Evolutionary conservation across 2,113 vertebrate species (phyloP), one percentile per base, ranked within the genome.

Genomic region (Micromys minutus): DNA sequence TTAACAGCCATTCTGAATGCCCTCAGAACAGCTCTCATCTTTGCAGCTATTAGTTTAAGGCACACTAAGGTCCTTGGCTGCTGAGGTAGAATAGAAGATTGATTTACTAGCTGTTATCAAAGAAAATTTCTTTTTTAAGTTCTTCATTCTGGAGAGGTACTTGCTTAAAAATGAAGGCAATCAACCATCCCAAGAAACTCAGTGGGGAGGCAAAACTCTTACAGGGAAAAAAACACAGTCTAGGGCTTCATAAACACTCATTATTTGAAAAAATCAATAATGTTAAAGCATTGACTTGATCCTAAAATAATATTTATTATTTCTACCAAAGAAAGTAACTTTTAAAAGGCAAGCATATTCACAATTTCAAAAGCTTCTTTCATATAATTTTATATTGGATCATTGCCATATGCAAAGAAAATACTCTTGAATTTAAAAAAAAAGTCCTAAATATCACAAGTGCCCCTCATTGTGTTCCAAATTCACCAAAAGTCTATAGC

Each of bases 81-180:
- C 77, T 59, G 61, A 52, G 11, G 7, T 74, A 17, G 22, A 67
- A 39, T 7, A 55, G 7, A 84, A 34, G 8, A 74, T 8, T 36
- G 29, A 50, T 85, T 81, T 92, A 22, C 13, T 52, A 83, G 21
- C 81, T 76, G 8, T 9, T 47, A 17, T 79, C 71, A 86, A 36
- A 89, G 19, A 61, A 17, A 74, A 84, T 75, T 89, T 1, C 55
- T 31, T 74, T 86, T 47, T 57, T 69, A 61, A 93, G n/a, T 76
- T 71, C 65, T 90, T 31, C 76, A 1, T 84, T 88, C 9, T 76
- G 47, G 65, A 50, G 5, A 34, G 11, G 50, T 2, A n/a, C 11
- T 75, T 95, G 57, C 42, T 63, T 76, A 21, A 31, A 94, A 92
- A 80, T 55, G 29, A 75, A 86, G 19, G 42, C 47, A 57, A 89